Evolutionary conservation across 1,140 invertebrate species (phyloP).

Genomic region (Drosophila nebulosa): DNA sequence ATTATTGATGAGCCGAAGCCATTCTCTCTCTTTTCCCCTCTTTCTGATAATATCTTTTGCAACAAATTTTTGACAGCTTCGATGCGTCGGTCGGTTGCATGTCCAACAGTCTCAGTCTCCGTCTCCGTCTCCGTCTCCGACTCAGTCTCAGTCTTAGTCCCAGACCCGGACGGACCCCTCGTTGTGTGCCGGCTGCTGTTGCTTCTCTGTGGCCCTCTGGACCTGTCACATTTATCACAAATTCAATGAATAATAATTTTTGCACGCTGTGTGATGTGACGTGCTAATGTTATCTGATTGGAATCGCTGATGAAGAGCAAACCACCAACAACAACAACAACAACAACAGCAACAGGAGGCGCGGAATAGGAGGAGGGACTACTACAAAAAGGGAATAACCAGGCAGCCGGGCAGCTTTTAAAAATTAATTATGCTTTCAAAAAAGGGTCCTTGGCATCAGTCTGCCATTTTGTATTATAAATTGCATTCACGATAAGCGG

Average conservation of each 20-base stretch:
- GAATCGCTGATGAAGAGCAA: constrained; percentile 69
- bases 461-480: constrained; percentile 78
- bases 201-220: constrained; percentile 61
- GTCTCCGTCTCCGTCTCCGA: background rate
- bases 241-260: constrained; percentile 81
- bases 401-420: constrained; percentile 47
- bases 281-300: constrained; percentile 80
- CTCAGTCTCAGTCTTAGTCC: background rate
- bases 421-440: constrained; percentile 66
- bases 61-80: constrained; percentile 79
- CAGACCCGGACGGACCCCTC: background rate
- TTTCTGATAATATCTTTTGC: constrained; percentile 74
- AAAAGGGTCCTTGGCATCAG: constrained; percentile 47
- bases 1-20: constrained; percentile 65
- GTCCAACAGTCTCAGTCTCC: background rate
- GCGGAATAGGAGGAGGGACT: background rate
- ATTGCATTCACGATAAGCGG: constrained; percentile 68
- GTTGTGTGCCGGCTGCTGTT: constrained; percentile 7
- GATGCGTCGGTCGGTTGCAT: constrained; percentile 38
- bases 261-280: constrained; percentile 78
- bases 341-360: constrained; percentile 40
- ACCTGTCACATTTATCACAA: constrained; percentile 80
- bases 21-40: constrained; percentile 31
- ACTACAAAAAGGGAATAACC: constrained; percentile 8
- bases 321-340: no score